Conservation (phyloP, 30 jellyfish, hydroid and myxozoan genomes). For the Pelagia noctiluca region DNA sequence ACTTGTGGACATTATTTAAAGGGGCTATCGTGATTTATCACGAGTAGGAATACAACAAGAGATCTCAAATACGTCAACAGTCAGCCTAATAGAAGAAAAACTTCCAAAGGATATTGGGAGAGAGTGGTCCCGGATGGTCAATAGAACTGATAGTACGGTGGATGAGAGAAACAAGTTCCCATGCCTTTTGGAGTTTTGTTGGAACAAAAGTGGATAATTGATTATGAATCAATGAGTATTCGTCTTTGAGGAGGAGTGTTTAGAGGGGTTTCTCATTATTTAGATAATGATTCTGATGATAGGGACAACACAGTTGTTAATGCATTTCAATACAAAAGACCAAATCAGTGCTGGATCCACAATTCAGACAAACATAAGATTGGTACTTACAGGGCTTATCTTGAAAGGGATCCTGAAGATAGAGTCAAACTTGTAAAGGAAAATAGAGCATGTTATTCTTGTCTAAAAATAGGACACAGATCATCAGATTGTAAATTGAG, state of each 20-base stretch:
- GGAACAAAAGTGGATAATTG: slow-evolving; percentile 3
- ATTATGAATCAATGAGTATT: slow-evolving; percentile 1
- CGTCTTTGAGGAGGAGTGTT: neutral
- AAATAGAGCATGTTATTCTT: slow-evolving; percentile 15
- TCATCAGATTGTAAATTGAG: slow-evolving; percentile 1
- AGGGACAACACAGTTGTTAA: neutral
- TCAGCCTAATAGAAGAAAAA: slow-evolving; percentile 10
- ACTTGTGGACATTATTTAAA: neutral
- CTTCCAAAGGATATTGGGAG: neutral
- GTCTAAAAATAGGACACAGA: slow-evolving; percentile 10
- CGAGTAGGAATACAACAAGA: slow-evolving; percentile 6
- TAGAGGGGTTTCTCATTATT: neutral
- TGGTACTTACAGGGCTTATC: neutral
- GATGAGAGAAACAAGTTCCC: slow-evolving; percentile 1
- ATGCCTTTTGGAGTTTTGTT: slow-evolving; percentile 13
- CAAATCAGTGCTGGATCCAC: neutral
- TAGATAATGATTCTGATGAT: neutral
- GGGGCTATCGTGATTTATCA: slow-evolving; percentile 12
- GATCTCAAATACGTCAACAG: neutral
- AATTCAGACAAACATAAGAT: neutral
- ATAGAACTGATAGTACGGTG: neutral
- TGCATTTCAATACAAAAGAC: neutral
- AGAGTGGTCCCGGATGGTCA: slow-evolving; percentile 4
- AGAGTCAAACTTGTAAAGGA: neutral
- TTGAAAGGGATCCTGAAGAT: slow-evolving; percentile 7